Base-by-base conservation (phyloP, 2,888 invertebrate genomes). In the Geotrupes spiniger region DNA sequence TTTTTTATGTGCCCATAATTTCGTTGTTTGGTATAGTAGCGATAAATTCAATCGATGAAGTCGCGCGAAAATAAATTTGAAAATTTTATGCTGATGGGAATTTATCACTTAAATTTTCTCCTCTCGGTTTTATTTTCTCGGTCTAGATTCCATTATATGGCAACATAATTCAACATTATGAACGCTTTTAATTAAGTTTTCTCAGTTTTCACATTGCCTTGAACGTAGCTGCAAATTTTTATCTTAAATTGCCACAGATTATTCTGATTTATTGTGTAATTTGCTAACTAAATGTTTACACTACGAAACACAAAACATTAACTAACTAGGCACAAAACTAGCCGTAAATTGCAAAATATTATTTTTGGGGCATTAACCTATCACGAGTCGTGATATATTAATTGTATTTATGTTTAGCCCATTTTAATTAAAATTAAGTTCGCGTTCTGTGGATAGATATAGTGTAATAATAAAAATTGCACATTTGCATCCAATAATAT, bases 131-230 rank as follows among this genome's bases (percentile, higher is more conserved):
- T 15, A 12, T 16, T 36, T 36, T n/a, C 6, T 6, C 36, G 2
- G 9, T 36, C 15, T 36, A 36, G 15, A 9, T 9, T 36, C 16
- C 16, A 36, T 16, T 43, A 33, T 14, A 49, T 31, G 38, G 27
- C 15, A 26, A 33, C 40, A 49, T 49, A 49, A 44, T 26, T 49
- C 43, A 49, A 43, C 39, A 39, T 49, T 49, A 49, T 49, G 49
- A 49, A 44, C 38, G 43, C 43, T 49, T 49, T 49, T 49, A 49
- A 49, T 49, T 49, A 43, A 49, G 44, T 39, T 49, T 49, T 44
- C 49, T 49, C 44, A 49, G 43, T 43, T 40, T 38, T 36, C 11
- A 5, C 36, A 2, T 12, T 16, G 36, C 2, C 21, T 6, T 21
- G 21, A 21, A 21, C 21, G 21, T 21, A 21, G 36, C 10, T 28